phyloP scores from a whole-genome alignment of 2,797 vertebrate genomes.

The Eptatretus atami region DNA sequence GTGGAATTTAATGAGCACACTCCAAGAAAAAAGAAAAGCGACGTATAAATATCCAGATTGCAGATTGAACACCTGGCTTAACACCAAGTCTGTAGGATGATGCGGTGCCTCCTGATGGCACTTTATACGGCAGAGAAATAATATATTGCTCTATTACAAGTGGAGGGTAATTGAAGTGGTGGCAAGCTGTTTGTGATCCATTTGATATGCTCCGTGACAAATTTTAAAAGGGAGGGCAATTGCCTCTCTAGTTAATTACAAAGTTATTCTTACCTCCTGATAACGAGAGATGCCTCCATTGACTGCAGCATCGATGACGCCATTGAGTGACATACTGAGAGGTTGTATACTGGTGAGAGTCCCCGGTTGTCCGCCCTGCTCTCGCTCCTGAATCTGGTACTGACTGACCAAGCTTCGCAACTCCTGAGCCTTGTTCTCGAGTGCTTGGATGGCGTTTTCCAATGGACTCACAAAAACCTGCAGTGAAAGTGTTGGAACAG shows the following conservation, averaged over 20 bases:
- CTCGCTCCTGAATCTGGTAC: slow-evolving; percentile 49
- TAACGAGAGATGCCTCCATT: slow-evolving; percentile 83
- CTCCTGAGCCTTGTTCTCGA: slow-evolving; percentile 88
- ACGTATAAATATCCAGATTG: too few species aligned
- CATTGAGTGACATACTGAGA: slow-evolving; percentile 91
- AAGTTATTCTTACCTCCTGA: slow-evolving; percentile 34
- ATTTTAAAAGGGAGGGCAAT: too few species aligned
- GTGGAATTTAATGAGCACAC: too few species aligned
- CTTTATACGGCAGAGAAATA: too few species aligned
- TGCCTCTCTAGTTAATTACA: not conserved
- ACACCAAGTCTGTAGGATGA: too few species aligned
- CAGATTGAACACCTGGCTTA: too few species aligned
- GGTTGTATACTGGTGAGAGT: slow-evolving; percentile 88
- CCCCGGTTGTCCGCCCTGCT: not conserved
- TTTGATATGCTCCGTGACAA: not conserved
- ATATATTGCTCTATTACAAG: too few species aligned
- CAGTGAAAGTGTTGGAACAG: too few species aligned
- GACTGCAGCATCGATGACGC: slow-evolving; percentile 83
- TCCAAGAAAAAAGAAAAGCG: too few species aligned
- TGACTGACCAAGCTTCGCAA: slow-evolving; percentile 61
- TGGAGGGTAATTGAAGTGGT: too few species aligned
- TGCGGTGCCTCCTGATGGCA: too few species aligned
- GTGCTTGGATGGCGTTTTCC: slow-evolving; percentile 82
- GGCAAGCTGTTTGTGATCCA: slow-evolving; percentile 1
- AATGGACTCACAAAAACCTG: slow-evolving; percentile 89